Base-by-base conservation (phyloP, 2,888 invertebrate genomes). In the Drosophila longiperda region DNA sequence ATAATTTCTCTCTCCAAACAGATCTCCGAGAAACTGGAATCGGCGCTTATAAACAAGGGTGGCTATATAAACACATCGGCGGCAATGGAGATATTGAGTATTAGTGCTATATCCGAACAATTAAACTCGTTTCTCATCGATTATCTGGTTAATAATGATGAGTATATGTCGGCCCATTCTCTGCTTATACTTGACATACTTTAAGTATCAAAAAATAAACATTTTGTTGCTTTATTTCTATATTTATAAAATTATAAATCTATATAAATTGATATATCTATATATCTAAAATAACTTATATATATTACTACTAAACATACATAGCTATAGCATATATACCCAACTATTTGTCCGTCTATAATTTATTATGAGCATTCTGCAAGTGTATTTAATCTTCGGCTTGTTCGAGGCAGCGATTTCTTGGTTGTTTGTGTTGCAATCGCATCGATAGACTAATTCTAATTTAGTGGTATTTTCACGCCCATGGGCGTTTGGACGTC, bases 401-500 rank as follows among this genome's bases (percentile, higher is more conserved):
- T 54, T 17, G 34, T 36, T 23, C 11, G 26, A 11, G 2, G 0
- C 11, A 1, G 11, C n/a, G 6, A 29, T 6, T 34, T 54, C 12
- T 8, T 8, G 26, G 12, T 55, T 55, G n/a, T 29, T 57, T 29
- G 38, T 57, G 20, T 42, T 57, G 49, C 73, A 48, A 55, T 55
- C 38, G 38, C 32, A 38, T 36, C 33, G 23, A 60, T 66, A 57
- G 50, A 55, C 65, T 74, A 87, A 82, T 80, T 80, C 73, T 53
- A 79, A 75, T 80, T 78, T 77, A 87, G 66, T 80, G 49, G 48
- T 61, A 55, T 53, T 65, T 69, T 66, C 73, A 80, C 67, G 67
- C 76, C 70, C 53, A 66, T 59, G 68, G 85, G 84, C 71, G 83
- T 73, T 83, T 55, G 59, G 29, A 42, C 52, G 52, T 33, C 55